phyloP scores from a whole-genome alignment of 2,113 vertebrate genomes.

The Fukomys damarensis region DNA sequence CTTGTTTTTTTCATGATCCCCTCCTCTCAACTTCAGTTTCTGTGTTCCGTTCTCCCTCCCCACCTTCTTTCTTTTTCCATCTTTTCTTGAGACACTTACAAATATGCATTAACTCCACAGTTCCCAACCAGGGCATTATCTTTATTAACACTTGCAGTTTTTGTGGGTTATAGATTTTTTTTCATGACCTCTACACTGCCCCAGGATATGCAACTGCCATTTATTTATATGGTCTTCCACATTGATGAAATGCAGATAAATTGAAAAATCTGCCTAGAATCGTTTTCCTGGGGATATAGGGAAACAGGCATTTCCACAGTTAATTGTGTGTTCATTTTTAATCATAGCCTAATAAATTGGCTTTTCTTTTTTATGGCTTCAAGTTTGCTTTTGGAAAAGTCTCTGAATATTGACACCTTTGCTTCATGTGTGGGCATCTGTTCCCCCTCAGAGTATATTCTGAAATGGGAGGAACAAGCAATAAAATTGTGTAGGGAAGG shows the following conservation, averaged over 20 bases:
- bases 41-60: background rate
- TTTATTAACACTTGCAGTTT: slow-evolving; percentile 52
- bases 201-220: slow-evolving; percentile 52
- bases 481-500: background rate
- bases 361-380: slow-evolving; percentile 73
- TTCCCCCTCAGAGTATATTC: background rate
- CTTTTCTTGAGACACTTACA: slow-evolving; percentile 50
- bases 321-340: slow-evolving; percentile 65
- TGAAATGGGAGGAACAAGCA: background rate
- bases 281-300: slow-evolving; percentile 27
- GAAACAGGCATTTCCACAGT: slow-evolving; percentile 71
- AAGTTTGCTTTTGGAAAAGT: slow-evolving; percentile 37
- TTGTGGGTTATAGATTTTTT: slow-evolving; percentile 42
- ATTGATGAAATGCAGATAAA: slow-evolving; percentile 79
- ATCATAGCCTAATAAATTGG: slow-evolving; percentile 72
- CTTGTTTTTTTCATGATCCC: background rate
- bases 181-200: slow-evolving; percentile 65
- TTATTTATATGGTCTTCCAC: slow-evolving; percentile 63
- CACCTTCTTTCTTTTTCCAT: background rate
- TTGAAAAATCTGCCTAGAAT: slow-evolving; percentile 73
- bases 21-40: background rate
- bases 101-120: background rate
- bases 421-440: background rate
- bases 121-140: slow-evolving; percentile 47
- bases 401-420: slow-evolving; percentile 12